phyloP scores from a whole-genome alignment of 2,888 invertebrate species.

The Stratiomys singularior region DNA sequence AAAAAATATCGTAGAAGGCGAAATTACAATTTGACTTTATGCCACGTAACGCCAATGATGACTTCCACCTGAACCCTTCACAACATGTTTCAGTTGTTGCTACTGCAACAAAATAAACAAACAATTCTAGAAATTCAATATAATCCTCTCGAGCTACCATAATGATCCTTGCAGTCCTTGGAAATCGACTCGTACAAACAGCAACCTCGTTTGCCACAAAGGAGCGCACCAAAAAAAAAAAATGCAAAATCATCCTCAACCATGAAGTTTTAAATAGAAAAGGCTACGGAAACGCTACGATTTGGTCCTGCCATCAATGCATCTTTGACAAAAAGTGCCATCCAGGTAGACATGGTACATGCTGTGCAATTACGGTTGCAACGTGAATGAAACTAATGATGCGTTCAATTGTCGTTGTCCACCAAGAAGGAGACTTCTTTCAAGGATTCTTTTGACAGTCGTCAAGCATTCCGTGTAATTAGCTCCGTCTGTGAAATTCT shows the following conservation, averaged over 20 bases:
- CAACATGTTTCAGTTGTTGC: too few relatives aligned
- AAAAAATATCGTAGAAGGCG: too few relatives aligned
- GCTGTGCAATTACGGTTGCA: constrained; percentile 44
- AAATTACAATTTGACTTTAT: too few relatives aligned
- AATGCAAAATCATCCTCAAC: constrained; percentile 12
- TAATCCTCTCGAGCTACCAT: not conserved
- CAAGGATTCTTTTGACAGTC: constrained; percentile 39
- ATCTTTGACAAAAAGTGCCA: not conserved
- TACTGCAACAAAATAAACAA: too few relatives aligned
- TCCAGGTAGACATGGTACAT: not conserved
- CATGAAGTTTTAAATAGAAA: constrained; percentile 15
- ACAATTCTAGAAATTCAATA: too few relatives aligned
- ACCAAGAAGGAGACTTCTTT: constrained; percentile 37
- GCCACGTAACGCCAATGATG: too few relatives aligned
- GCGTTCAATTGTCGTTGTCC: constrained; percentile 45
- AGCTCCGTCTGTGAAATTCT: constrained; percentile 36
- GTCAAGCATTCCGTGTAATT: constrained; percentile 35
- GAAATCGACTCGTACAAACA: not conserved
- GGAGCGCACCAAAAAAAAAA: not conserved
- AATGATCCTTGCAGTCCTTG: not conserved
- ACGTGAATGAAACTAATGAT: constrained; percentile 44
- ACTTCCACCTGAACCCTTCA: too few relatives aligned
- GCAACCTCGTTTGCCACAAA: not conserved
- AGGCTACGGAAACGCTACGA: constrained; percentile 7
- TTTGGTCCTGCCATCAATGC: constrained; percentile 20